Base-by-base conservation (phyloP, 1,140 invertebrate species). In the Drosophila nikananu region DNA sequence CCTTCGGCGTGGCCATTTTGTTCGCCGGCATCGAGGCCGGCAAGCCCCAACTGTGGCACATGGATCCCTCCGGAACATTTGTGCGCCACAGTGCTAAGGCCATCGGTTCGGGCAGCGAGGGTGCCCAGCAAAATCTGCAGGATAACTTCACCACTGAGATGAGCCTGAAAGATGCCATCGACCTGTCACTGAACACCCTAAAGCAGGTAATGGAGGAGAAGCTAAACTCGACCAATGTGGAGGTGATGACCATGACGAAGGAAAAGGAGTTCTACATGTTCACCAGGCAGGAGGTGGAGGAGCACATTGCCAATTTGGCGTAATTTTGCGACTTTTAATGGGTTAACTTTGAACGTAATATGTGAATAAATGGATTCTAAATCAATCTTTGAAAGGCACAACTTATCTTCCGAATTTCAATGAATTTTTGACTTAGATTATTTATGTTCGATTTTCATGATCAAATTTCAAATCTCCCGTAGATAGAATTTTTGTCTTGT, bases 141-240 rank as follows among this genome's bases (percentile, higher is more conserved):
- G 95, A 95, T 73, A 93, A 94, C n/a, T 96, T 95, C 73, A 95
- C 95, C 72, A 93, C 94, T 48, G 97, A 97, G 13, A 98, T 99
- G 97, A 98, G 97, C 1, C 93, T 99, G n/a, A 96, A 97, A 71
- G 98, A 99, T 94, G 99, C 99, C 17, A 96, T 98, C 61, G 98
- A 98, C 90, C 93, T 97, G 39, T 96, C 98, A 4, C 93, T 99
- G 17, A 98, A 97, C 10, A 99, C 99, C 90, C 94, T 99, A 3
- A 99, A 99, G 92, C 99, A 99, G 94, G 99, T 99, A 0, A 99
- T 99, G 99, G 99, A 99, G 93, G 99, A 99, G 93, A 99, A 99
- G 94, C 93, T 99, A 0, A 99, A 97, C 77, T 97, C 98, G 32
- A 98, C 97, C 39, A 99, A 99, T 94, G 98, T 99, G 52, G 99